phyloP scores from a whole-genome alignment of 2,113 vertebrate species.

The Aplodontia rufa region DNA sequence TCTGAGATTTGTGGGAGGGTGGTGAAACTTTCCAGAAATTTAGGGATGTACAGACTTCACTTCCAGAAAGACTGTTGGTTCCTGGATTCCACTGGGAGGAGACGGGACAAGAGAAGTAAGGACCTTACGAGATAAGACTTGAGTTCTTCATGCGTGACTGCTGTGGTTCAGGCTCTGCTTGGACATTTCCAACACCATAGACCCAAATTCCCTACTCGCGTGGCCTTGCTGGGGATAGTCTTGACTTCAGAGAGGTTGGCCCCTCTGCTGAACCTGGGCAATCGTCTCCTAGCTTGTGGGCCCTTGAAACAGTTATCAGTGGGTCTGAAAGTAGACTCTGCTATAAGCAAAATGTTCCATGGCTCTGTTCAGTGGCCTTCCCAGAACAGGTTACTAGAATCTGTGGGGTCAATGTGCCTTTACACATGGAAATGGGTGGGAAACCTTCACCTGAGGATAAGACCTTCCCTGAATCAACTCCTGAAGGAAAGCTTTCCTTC shows the following conservation, averaged over 20 bases:
- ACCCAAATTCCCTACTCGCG: neutral
- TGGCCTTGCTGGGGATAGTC: neutral
- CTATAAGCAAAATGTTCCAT: neutral
- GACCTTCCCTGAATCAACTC: neutral
- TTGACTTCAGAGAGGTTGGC: neutral
- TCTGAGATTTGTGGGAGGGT: neutral
- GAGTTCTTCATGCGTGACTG: neutral
- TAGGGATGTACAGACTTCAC: neutral
- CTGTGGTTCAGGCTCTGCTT: neutral
- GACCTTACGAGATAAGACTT: neutral
- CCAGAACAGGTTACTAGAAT: no score
- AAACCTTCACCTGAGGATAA: neutral
- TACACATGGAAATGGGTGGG: neutral
- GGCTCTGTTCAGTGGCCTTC: neutral
- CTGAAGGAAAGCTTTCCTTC: neutral
- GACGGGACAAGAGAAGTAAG: neutral
- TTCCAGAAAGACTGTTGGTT: neutral
- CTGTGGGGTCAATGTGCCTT: neutral
- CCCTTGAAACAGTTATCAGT: neutral
- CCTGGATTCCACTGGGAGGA: neutral
- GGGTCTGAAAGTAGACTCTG: no score
- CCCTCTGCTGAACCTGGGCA: neutral
- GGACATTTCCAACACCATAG: neutral
- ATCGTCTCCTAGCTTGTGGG: neutral
- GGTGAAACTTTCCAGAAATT: neutral